phyloP scores from a whole-genome alignment of 2,113 vertebrate genomes.

The Mustelus asterias region DNA sequence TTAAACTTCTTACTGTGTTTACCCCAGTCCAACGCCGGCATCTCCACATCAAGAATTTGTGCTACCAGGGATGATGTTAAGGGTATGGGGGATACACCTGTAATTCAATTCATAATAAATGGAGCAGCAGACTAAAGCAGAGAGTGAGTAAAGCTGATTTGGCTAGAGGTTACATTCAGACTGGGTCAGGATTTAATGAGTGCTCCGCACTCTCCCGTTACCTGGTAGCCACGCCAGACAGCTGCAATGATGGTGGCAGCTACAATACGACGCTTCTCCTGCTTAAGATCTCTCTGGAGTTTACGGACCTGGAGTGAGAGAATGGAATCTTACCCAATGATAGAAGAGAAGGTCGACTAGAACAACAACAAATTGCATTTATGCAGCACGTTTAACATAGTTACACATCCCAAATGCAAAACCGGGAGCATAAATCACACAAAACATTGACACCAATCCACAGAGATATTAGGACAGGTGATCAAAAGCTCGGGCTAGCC shows the following conservation, averaged over 20 bases:
- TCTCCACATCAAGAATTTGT: neutral
- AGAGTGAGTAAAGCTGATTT: neutral
- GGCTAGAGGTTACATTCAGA: neutral
- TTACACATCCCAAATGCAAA: no score
- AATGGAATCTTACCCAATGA: neutral
- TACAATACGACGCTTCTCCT: neutral
- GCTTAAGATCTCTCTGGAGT: slow-evolving; percentile 45
- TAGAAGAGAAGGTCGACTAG: neutral
- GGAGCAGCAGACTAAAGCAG: neutral
- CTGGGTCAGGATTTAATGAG: neutral
- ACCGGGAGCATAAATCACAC: neutral
- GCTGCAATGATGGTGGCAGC: slow-evolving; percentile 48
- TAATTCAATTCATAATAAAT: neutral
- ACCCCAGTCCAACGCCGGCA: no score
- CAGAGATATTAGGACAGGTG: neutral
- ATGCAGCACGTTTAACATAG: neutral
- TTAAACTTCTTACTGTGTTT: no score
- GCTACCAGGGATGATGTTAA: neutral
- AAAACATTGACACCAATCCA: neutral
- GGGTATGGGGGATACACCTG: no score
- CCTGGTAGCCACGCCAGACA: slow-evolving; percentile 49
- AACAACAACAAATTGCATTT: neutral
- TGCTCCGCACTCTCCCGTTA: slow-evolving; percentile 31
- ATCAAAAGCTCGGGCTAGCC: neutral
- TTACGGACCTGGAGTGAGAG: slow-evolving; percentile 38